Conservation (phyloP, 2,113 vertebrate species). For the Cervus canadensis region DNA sequence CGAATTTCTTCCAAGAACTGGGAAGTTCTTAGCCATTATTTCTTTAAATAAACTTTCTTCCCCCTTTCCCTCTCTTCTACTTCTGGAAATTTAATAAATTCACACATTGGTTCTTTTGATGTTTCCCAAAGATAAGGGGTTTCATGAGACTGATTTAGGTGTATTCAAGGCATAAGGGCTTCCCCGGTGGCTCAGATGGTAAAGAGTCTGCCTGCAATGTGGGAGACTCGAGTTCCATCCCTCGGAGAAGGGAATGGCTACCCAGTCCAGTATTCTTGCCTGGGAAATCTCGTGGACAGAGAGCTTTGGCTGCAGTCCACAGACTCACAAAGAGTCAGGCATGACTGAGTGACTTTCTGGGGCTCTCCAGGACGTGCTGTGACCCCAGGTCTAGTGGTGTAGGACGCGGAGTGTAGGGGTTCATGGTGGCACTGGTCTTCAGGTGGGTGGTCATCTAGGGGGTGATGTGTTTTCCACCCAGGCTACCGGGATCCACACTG, state of each 20-base stretch:
- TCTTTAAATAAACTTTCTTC: background rate
- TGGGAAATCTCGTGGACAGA: background rate
- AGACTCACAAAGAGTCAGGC: background rate
- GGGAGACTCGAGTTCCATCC: background rate
- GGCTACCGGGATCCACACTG: background rate
- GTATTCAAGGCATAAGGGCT: background rate
- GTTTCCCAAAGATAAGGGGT: background rate
- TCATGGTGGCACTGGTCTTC: too few relatives aligned
- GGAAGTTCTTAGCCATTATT: background rate
- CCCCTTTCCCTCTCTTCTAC: too few relatives aligned
- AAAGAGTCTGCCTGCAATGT: background rate
- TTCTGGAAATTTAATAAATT: background rate
- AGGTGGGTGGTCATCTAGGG: too few relatives aligned
- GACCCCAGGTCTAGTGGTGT: background rate
- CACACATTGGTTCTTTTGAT: background rate
- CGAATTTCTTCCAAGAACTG: background rate
- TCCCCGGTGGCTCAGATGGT: background rate
- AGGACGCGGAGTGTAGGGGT: fast-evolving
- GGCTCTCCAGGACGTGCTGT: background rate
- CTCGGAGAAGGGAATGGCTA: background rate
- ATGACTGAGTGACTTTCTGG: background rate
- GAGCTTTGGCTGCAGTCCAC: background rate
- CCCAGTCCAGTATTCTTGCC: background rate
- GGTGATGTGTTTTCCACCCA: background rate
- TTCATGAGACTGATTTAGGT: background rate